These are phyloP conservation scores for Phyllotis vaccarum DNA, from an alignment of 2,797 vertebrate species.

Conservation along the genomic window DNA sequence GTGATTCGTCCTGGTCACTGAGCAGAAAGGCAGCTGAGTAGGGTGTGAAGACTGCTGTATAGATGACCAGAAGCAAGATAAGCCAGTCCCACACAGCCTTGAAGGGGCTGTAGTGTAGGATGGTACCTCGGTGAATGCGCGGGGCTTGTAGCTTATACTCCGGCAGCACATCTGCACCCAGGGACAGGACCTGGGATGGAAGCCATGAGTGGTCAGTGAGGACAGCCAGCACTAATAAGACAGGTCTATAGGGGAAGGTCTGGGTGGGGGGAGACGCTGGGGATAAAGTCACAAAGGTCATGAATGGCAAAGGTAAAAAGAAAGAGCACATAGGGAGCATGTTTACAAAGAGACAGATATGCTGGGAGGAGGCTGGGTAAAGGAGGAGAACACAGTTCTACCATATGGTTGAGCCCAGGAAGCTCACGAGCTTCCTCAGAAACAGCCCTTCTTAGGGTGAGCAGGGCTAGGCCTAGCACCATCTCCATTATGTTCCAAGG, in stretches of 20 bases:
- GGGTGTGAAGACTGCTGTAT: constrained; percentile 98
- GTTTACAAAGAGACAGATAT: neutral
- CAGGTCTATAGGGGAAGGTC: neutral
- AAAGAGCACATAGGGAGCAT: neutral
- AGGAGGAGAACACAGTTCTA: neutral
- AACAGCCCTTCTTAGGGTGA: neutral
- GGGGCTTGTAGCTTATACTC: constrained; percentile 99
- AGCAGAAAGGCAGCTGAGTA: constrained; percentile 98
- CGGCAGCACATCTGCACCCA: constrained; percentile 97
- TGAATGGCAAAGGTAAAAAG: neutral
- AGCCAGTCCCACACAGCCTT: constrained; percentile 99
- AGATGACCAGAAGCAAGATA: constrained; percentile 98
- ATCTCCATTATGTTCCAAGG: neutral
- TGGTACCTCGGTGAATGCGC: constrained; percentile 97
- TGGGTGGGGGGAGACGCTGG: neutral
- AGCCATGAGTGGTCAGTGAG: neutral
- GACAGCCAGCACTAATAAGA: neutral
- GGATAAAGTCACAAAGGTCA: neutral
- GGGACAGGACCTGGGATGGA: constrained; percentile 93
- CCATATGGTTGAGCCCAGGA: neutral
- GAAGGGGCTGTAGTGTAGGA: constrained; percentile 99
- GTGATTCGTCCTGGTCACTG: constrained; percentile 95
- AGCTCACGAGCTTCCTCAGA: neutral
- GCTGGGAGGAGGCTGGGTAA: fast-evolving
- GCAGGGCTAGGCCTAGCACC: neutral